Evolutionary conservation across 2,888 invertebrate genomes (phyloP), one percentile per base, ranked within the genome.

Genomic region (Linnaemya tessellans): DNA sequence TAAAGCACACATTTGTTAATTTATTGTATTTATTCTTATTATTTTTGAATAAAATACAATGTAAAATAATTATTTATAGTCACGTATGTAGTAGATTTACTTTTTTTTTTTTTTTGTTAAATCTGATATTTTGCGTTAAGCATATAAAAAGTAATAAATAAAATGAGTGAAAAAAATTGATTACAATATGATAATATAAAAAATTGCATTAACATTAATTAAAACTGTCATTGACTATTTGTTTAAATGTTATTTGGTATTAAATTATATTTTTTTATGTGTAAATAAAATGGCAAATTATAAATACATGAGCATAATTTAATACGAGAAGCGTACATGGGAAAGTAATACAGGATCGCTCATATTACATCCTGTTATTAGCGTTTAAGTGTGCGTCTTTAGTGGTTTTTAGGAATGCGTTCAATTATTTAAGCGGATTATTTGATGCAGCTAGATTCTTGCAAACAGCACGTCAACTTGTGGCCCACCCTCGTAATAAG

Each of bases 181-280:
- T 30, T 43, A 43, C 7, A 35, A 46, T 73, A 38, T 1, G 22
- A 22, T 3, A 41, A 7, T 4, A 54, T 43, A 62, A 46, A 70
- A n/a, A 74, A 74, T 41, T 58, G 30, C 49, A 80, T 80, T 74
- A 80, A 51, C 67, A 60, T 67, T 74, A 46, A 74, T 80, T 80
- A 67, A 73, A 67, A 80, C 49, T 67, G 77, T 73, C 77, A 54
- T 73, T 77, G 71, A 77, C 67, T 77, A 77, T 77, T 80, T 77
- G 67, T 64, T 56, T 74, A 62, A 70, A 84, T 54, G 49, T 51
- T 51, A 60, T 68, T 51, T 77, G n/a, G n/a, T 22, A 56, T 46
- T 77, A 56, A 43, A 8, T 62, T 38, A 0, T 15, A 15, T 25
- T 41, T 64, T 35, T 38, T 38, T 38, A 35, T 41, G 10, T 49